These are phyloP conservation scores for Perodicticus potto DNA, from an alignment of 2,797 vertebrate genomes.

Conservation along the genomic window DNA sequence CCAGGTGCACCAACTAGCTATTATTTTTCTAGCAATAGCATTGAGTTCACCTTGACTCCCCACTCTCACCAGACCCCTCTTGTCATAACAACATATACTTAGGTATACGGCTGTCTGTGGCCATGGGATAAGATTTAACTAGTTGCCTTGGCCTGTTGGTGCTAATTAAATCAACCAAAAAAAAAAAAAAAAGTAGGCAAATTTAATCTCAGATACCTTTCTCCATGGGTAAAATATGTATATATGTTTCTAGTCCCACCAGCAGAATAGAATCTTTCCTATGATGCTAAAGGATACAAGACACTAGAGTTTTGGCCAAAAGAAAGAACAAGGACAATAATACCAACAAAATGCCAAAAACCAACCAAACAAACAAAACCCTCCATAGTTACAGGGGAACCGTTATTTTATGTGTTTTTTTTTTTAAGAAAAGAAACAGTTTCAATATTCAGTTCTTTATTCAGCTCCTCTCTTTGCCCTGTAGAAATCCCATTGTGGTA, in stretches of 20 bases:
- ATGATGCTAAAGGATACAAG: neutral
- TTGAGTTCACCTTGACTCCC: neutral
- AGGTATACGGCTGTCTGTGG: neutral
- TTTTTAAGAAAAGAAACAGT: conserved; percentile 24
- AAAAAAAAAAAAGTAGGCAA: neutral
- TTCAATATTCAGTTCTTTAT: neutral
- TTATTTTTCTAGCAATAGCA: neutral
- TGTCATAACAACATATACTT: neutral
- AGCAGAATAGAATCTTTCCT: neutral
- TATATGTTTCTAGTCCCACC: neutral
- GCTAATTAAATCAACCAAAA: neutral
- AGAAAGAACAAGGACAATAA: neutral
- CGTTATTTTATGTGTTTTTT: neutral
- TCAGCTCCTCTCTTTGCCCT: neutral
- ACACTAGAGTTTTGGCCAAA: neutral
- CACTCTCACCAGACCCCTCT: neutral
- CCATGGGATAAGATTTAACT: neutral
- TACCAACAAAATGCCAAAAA: neutral
- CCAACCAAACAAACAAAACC: neutral
- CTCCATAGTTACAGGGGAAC: neutral
- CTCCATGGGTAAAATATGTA: neutral
- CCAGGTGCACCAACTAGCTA: neutral
- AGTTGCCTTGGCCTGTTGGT: neutral
- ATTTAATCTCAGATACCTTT: neutral
- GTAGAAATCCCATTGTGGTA: neutral